Percentiles rank a stretch among this genome's conserved stretches.
These are phyloP conservation scores for Phyllotis vaccarum DNA, from an alignment of 2,797 vertebrate species.

Conservation along the genomic window DNA sequence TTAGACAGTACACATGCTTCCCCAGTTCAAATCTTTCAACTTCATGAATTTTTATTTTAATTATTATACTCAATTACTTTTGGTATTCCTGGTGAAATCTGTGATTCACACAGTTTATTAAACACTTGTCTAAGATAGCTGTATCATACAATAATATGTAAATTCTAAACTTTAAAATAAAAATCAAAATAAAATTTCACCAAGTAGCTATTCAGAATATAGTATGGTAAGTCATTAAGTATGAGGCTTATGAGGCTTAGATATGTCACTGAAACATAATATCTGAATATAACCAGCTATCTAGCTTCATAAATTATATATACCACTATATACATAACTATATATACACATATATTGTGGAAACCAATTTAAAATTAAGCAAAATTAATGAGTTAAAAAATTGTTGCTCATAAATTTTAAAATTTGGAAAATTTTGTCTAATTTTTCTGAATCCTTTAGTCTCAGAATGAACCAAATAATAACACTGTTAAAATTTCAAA, in stretches of 20 bases:
- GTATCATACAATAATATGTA: background rate
- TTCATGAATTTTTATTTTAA: constrained; percentile 1
- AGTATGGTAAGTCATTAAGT: background rate
- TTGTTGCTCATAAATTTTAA: too few relatives aligned
- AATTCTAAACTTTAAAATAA: background rate
- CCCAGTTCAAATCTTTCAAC: background rate
- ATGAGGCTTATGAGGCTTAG: background rate
- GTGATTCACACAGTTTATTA: background rate
- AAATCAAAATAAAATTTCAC: background rate
- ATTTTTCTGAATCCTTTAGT: background rate
- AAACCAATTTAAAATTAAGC: background rate
- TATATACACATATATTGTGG: background rate
- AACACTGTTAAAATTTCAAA: background rate
- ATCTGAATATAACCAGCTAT: background rate
- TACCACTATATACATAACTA: too few relatives aligned
- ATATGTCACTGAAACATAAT: background rate
- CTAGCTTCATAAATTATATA: background rate
- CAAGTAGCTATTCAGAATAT: background rate
- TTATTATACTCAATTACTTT: background rate
- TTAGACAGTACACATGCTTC: accelerated
- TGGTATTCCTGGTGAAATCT: constrained; percentile 46
- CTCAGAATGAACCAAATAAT: background rate
- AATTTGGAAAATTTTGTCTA: too few relatives aligned
- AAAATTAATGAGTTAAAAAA: background rate
- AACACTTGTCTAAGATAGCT: background rate